phyloP scores from a whole-genome alignment of 2,888 invertebrate genomes.

The Ochlodes sylvanus region DNA sequence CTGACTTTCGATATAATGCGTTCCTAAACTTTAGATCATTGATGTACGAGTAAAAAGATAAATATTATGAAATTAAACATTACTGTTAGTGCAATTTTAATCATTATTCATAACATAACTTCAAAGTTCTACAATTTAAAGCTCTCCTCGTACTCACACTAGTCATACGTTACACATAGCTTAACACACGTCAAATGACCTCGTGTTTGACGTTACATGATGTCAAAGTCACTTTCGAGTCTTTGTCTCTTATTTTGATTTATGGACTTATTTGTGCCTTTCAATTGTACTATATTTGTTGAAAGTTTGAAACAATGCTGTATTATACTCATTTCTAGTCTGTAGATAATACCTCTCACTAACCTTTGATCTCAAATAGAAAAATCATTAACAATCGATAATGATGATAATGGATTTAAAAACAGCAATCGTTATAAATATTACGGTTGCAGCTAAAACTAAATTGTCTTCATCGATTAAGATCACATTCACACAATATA shows the following conservation, averaged over 20 bases:
- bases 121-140: background rate
- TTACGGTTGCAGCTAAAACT: too few species aligned
- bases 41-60: too few species aligned
- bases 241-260: slow-evolving; percentile 32
- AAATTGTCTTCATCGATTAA: too few species aligned
- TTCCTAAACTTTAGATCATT: too few species aligned
- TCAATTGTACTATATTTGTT: slow-evolving; percentile 20
- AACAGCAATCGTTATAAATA: too few species aligned
- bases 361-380: slow-evolving; percentile 2
- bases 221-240: slow-evolving; percentile 29
- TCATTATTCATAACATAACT: background rate
- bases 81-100: background rate
- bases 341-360: background rate
- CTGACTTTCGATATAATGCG: too few species aligned
- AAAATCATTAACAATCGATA: background rate
- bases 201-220: slow-evolving; percentile 32
- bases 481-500: too few species aligned
- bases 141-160: background rate
- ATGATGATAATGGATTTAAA: background rate
- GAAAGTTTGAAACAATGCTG: slow-evolving; percentile 20
- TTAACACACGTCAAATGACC: slow-evolving; percentile 25
- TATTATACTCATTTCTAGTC: slow-evolving; percentile 2
- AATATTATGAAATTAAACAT: background rate
- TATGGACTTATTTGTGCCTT: slow-evolving; percentile 18
- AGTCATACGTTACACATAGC: slow-evolving; percentile 12